Evolutionary conservation across 2,113 vertebrate species (phyloP).

Genomic region (Sorex araneus): DNA sequence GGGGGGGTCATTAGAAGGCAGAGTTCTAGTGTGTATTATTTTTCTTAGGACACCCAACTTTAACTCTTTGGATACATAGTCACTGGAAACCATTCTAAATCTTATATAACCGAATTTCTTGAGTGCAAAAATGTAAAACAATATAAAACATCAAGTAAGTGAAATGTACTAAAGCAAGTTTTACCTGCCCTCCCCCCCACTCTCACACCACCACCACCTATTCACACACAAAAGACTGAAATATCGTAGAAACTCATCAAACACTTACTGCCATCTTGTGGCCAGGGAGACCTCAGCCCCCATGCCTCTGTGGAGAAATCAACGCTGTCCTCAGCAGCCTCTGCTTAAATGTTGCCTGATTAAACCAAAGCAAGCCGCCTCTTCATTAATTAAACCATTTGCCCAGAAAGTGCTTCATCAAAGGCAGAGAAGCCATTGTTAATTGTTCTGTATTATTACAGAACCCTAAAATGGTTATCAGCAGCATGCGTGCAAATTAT

Average conservation of each 20-base stretch:
- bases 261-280: conserved; percentile 89
- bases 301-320: background rate
- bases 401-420: conserved; percentile 72
- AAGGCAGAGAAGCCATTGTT: conserved; percentile 72
- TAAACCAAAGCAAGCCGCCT: conserved; percentile 78
- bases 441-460: conserved; percentile 71
- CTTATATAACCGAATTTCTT: conserved; percentile 61
- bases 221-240: conserved; percentile 72
- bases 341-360: conserved; percentile 62
- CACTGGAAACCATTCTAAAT: conserved; percentile 64
- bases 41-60: conserved; percentile 26
- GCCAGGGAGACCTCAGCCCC: conserved; percentile 30
- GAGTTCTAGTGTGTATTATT: conserved; percentile 21
- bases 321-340: background rate
- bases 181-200: background rate
- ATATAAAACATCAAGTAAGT: conserved; percentile 61
- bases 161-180: conserved; percentile 34
- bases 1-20: background rate
- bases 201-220: background rate
- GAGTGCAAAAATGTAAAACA: conserved; percentile 25
- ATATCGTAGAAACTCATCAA: conserved; percentile 74
- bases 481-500: conserved; percentile 75
- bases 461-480: conserved; percentile 61
- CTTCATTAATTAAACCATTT: conserved; percentile 83
- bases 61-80: conserved; percentile 39